Percentiles rank a stretch among this genome's conserved stretches.
These are phyloP conservation scores for Leptinotarsa texana DNA, from an alignment of 1,140 invertebrate genomes.

Conservation along the genomic window DNA sequence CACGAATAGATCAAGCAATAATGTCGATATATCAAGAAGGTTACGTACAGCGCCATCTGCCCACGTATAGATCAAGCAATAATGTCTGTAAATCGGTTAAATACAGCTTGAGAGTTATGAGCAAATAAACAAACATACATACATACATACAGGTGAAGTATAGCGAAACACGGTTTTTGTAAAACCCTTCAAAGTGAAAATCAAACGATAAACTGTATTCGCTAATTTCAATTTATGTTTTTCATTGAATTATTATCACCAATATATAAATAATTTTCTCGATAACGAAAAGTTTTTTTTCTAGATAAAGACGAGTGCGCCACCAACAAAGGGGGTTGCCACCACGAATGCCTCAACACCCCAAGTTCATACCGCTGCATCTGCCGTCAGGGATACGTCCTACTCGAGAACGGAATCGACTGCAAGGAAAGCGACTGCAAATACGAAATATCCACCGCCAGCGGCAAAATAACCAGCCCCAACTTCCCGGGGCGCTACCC, in stretches of 20 bases:
- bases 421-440: slow-evolving; percentile 93
- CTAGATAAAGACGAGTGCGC: slow-evolving; percentile 95
- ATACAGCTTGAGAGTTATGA: too few species aligned
- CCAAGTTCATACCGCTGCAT: slow-evolving; percentile 92
- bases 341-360: slow-evolving; percentile 95
- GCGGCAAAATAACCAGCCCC: slow-evolving; percentile 82
- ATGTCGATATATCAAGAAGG: too few species aligned
- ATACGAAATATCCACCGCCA: slow-evolving; percentile 73
- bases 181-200: too few species aligned
- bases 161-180: too few species aligned
- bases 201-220: too few species aligned
- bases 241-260: not conserved
- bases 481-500: slow-evolving; percentile 96
- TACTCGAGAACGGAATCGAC: slow-evolving; percentile 92
- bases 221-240: too few species aligned
- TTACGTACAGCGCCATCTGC: too few species aligned
- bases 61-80: too few species aligned
- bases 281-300: slow-evolving; percentile 1
- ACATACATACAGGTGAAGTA: too few species aligned
- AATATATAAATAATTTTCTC: not conserved
- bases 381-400: slow-evolving; percentile 92
- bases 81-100: too few species aligned
- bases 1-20: too few species aligned
- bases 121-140: too few species aligned
- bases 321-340: slow-evolving; percentile 92